Conservation (phyloP, 2,888 invertebrate species). For the Heliconius sara region DNA sequence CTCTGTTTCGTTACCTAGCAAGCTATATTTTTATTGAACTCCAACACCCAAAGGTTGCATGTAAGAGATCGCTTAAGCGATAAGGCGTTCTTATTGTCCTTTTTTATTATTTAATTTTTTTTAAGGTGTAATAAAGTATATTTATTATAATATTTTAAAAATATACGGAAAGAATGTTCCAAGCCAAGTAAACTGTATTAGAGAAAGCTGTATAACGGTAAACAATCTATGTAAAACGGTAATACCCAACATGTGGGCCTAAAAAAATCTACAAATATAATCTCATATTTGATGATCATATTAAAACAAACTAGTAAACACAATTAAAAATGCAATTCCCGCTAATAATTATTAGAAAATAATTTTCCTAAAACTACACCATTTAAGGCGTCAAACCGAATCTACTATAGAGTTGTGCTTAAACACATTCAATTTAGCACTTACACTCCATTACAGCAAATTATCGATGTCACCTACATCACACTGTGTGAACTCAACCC, state of each 20-base stretch:
- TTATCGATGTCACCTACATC: slow-evolving; percentile 81
- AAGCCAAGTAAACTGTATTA: neutral
- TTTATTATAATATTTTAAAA: too few species aligned
- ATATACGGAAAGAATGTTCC: neutral
- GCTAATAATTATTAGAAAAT: slow-evolving; percentile 42
- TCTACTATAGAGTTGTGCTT: slow-evolving; percentile 59
- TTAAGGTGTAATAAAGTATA: too few species aligned
- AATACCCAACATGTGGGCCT: neutral
- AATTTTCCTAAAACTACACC: slow-evolving; percentile 7
- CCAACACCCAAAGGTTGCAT: too few species aligned
- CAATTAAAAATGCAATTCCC: too few species aligned
- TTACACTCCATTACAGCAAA: slow-evolving; percentile 77
- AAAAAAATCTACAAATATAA: too few species aligned
- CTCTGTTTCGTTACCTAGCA: neutral
- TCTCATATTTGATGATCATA: neutral
- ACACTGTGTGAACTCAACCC: slow-evolving; percentile 72
- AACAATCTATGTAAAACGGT: too few species aligned
- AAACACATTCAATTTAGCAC: slow-evolving; percentile 73
- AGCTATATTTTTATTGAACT: neutral
- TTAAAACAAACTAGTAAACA: neutral
- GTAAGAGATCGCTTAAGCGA: too few species aligned
- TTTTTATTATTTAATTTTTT: too few species aligned
- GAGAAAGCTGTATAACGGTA: neutral
- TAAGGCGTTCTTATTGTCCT: too few species aligned
- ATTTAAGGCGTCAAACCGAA: slow-evolving; percentile 56